phyloP scores from a whole-genome alignment of 2,113 vertebrate genomes.

The Oncorhynchus keta region DNA sequence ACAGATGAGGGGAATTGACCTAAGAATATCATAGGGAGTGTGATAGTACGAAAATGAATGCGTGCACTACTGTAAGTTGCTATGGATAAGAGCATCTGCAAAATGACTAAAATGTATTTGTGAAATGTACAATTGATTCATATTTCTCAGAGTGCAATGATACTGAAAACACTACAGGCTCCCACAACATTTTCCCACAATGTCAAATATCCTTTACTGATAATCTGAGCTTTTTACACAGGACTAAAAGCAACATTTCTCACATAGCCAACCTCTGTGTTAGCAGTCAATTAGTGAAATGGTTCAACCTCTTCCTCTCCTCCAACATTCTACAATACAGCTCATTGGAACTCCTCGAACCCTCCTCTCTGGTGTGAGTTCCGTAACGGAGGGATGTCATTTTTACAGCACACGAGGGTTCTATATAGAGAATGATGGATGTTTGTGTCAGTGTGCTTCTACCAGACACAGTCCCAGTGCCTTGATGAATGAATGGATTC shows the following conservation, averaged over 20 bases:
- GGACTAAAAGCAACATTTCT: background rate
- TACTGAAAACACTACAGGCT: background rate
- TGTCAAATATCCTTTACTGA: background rate
- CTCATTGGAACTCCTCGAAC: background rate
- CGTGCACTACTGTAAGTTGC: too few species aligned
- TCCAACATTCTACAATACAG: background rate
- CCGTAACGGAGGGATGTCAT: background rate
- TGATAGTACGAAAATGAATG: background rate
- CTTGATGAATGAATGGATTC: conserved; percentile 62
- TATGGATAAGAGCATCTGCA: too few species aligned
- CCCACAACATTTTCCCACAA: background rate
- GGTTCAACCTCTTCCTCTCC: background rate
- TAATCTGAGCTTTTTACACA: background rate
- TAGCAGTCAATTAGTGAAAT: background rate
- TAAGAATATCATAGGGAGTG: background rate
- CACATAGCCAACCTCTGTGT: background rate
- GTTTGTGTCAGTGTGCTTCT: conserved; percentile 24
- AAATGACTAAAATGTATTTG: background rate
- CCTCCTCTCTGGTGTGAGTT: background rate
- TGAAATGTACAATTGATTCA: conserved; percentile 3
- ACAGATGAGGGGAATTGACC: background rate
- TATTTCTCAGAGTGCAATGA: background rate
- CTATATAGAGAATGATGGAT: conserved; percentile 45
- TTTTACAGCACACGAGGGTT: conserved; percentile 22
- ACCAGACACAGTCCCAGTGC: conserved; percentile 53